Conservation (phyloP, 2,113 vertebrate species). For the Geococcyx californianus region DNA sequence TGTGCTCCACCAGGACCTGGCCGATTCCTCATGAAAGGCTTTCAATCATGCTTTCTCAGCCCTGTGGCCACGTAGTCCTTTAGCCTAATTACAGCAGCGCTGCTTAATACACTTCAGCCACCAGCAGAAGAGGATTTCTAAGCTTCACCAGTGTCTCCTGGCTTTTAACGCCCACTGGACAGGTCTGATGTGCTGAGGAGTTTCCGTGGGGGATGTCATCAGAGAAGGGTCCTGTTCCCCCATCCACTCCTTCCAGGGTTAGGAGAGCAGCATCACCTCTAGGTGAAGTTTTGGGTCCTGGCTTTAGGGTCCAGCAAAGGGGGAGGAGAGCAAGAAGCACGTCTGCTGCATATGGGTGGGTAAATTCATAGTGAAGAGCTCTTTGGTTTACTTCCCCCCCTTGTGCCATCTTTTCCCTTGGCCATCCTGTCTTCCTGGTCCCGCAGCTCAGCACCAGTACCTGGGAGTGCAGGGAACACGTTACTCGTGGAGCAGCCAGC, state of each 20-base stretch:
- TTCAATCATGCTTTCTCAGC: not conserved
- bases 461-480: not conserved
- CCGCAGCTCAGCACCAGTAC: not conserved
- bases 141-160: rapidly evolving
- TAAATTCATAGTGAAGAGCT: not conserved
- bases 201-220: not conserved
- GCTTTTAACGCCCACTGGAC: not conserved
- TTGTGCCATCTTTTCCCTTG: not conserved
- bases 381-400: not conserved
- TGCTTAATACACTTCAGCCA: not conserved
- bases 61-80: not conserved
- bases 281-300: not conserved
- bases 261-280: not conserved
- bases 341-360: rapidly evolving
- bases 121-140: not conserved
- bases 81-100: not conserved
- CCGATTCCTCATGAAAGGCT: not conserved
- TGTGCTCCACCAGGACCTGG: not conserved
- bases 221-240: not conserved
- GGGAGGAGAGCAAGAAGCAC: rapidly evolving
- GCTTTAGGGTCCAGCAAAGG: rapidly evolving
- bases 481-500: not conserved
- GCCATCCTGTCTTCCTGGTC: not conserved
- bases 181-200: not conserved
- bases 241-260: not conserved